Base-by-base conservation (phyloP, 1,140 invertebrate species). In the Acromyrmex heyeri region DNA sequence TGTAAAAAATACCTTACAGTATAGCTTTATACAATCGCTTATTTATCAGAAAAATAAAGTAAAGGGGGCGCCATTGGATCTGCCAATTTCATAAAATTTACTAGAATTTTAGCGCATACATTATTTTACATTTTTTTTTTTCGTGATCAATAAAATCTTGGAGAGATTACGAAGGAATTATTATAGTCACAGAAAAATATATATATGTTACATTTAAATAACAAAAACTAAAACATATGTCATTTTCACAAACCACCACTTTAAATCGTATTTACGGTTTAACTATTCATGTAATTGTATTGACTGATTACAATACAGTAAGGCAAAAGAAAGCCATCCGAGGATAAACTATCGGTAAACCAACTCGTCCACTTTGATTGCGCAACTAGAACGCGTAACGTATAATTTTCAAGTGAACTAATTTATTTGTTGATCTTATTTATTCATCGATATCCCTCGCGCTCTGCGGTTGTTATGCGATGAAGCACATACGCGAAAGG, bases 371-470 rank as follows among this genome's bases (percentile, higher is more conserved):
- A 62, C 21, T 48, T 27, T 8, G 48, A 1, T 67, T 79, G n/a
- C 50, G 16, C 44, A 67, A 67, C 30, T 0, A 12, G 21, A 81
- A 30, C 16, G 64, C 50, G 27, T 16, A 78, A 30, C 61, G 27
- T 77, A 69, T 79, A 81, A 81, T 81, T 81, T 70, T 14, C 24
- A 34, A 38, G 65, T 30, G 21, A 27, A 8, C 24, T 70, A 57
- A 81, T 81, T 70, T 44, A 81, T 81, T 70, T 44, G 21, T 14
- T 34, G 30, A 70, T 81, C n/a, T 70, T 65, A 30, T 53, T 78
- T 65, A 65, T 50, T 7, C 12, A 8, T 34, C 64, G 30, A 55
- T 55, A 44, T 78, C 44, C 18, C 4, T 77, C 50, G 38, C 5
- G 16, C 6, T 59, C 27, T 8, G 73, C 21, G 21, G 16, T 8